Base-by-base conservation (phyloP, 2,888 invertebrate species). In the Thymelicus lineola region DNA sequence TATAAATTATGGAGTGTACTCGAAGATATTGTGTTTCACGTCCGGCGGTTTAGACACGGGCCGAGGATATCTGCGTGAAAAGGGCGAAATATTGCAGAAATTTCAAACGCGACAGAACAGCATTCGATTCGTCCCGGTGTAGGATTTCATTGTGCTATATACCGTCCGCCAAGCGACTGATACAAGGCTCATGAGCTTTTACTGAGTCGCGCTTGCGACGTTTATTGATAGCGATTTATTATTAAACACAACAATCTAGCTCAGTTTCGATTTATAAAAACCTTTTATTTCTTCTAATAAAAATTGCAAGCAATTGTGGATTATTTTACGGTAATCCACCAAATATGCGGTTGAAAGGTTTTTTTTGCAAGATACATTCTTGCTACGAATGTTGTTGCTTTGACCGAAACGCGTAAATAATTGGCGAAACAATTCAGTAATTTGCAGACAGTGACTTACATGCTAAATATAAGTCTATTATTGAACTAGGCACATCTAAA, bases 61-160 rank as follows among this genome's bases (percentile, higher is more conserved):
- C 86, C 84, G 85, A 77, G 87, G 90, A 89, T 93, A 91, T 91
- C 91, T 90, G 89, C 88, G 90, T 91, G 92, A 93, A 93, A 91
- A 93, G 91, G 90, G 91, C 93, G 86, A 93, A 92, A 92, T 93
- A 93, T 93, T 91, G 93, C 91, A 91, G 88, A 90, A 92, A 92
- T 91, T 90, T 90, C 91, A 87, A 91, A 89, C 79, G 87, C 86
- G 93, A 93, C 92, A 91, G 91, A 90, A 89, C 90, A 88, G 89
- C 88, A 89, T 91, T 91, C 92, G 91, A 93, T 93, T 93, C 89
- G 92, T 89, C 89, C 86, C 85, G 92, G 93, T 93, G 89, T 93
- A 84, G 89, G 88, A 86, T 93, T 93, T 92, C 93, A 93, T 93
- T 92, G 92, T 89, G 89, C 83, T 86, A 83, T 88, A 87, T 87